Percentiles rank a stretch among this genome's conserved stretches.
Conservation (phyloP, 2,113 vertebrate genomes). For the Gallinago media region DNA sequence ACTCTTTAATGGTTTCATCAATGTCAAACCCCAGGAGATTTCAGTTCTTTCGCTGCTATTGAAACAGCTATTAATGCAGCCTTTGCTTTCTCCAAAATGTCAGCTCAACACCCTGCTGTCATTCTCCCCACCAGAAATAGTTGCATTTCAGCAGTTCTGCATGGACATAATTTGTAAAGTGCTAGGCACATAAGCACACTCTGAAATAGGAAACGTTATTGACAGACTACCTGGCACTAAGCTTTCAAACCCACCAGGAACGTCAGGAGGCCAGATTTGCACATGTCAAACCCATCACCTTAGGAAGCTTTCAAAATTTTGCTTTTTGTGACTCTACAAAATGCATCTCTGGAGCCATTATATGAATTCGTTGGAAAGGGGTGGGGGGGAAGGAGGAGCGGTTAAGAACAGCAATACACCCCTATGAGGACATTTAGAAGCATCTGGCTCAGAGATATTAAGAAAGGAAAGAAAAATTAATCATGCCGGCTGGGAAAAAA, state of each 20-base stretch:
- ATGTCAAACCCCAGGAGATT: background rate
- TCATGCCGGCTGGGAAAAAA: slow-evolving; percentile 35
- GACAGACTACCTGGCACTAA: slow-evolving; percentile 19
- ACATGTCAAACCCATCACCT: slow-evolving; percentile 32
- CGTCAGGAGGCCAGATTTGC: background rate
- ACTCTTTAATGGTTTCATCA: slow-evolving; percentile 60
- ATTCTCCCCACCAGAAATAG: background rate
- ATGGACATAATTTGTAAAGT: slow-evolving; percentile 49
- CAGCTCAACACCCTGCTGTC: background rate
- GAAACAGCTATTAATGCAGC: slow-evolving; percentile 6
- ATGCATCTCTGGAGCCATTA: slow-evolving; percentile 86
- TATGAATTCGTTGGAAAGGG: slow-evolving; percentile 70
- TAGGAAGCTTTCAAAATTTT: slow-evolving; percentile 53
- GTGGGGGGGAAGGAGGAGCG: slow-evolving; percentile 46
- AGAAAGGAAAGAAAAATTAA: slow-evolving; percentile 87
- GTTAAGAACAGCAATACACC: slow-evolving; percentile 80
- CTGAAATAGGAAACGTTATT: background rate
- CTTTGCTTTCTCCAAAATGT: background rate
- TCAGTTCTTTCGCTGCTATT: background rate
- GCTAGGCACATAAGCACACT: slow-evolving; percentile 7
- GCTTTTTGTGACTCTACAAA: slow-evolving; percentile 38
- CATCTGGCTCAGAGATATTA: slow-evolving; percentile 82
- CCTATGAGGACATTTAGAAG: slow-evolving; percentile 77
- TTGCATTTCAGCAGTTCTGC: slow-evolving; percentile 44
- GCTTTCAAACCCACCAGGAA: slow-evolving; percentile 20